phyloP scores from a whole-genome alignment of 2,888 invertebrate species.

The Apodemia duryi region DNA sequence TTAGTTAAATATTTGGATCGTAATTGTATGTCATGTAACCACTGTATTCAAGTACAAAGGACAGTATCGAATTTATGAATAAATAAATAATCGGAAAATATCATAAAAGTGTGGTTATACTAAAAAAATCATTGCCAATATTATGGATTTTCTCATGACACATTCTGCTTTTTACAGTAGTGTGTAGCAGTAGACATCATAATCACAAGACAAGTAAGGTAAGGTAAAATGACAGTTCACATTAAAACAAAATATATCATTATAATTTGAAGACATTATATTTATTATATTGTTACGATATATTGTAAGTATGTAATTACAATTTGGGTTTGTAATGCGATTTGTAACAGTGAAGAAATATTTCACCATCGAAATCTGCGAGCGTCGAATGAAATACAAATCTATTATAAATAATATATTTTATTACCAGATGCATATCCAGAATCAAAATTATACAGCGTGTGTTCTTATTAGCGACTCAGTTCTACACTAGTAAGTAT shows the following conservation, averaged over 20 bases:
- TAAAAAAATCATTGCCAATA: constrained; percentile 48
- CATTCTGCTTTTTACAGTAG: constrained; percentile 60
- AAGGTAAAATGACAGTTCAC: constrained; percentile 27
- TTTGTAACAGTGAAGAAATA: too few relatives aligned
- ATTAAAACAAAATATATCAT: neutral
- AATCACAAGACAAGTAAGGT: constrained; percentile 49
- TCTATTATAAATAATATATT: too few relatives aligned
- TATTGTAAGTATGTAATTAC: too few relatives aligned
- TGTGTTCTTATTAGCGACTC: too few relatives aligned
- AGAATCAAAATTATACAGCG: too few relatives aligned
- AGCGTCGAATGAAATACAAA: too few relatives aligned
- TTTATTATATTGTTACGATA: too few relatives aligned
- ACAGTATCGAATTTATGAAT: neutral
- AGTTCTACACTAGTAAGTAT: too few relatives aligned
- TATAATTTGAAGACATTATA: neutral
- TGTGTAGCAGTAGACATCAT: constrained; percentile 62
- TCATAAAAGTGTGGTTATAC: neutral
- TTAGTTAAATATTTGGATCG: too few relatives aligned
- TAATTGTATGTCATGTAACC: neutral
- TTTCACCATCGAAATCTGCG: too few relatives aligned
- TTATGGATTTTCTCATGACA: constrained; percentile 43
- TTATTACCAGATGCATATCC: too few relatives aligned
- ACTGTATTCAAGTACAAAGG: neutral
- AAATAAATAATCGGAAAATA: neutral
- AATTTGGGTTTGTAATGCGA: too few relatives aligned